Percentiles rank a stretch among this genome's conserved stretches.
phyloP scores from a whole-genome alignment of 2,888 invertebrate species.

The Eristalinus aeneus region DNA sequence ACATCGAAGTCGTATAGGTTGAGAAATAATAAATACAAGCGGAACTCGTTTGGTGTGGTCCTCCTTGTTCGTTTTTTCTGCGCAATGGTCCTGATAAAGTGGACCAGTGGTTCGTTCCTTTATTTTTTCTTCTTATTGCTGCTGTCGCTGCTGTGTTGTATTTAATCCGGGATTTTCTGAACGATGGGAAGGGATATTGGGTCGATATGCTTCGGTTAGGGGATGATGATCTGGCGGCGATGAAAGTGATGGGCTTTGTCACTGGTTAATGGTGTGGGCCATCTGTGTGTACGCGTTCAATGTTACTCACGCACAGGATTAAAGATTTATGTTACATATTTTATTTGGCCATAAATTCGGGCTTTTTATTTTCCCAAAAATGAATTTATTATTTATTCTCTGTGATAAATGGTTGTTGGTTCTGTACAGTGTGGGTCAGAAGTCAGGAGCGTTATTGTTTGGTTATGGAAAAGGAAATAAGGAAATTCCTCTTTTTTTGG shows the following conservation, averaged over 20 bases:
- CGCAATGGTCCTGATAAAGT: constrained; percentile 53
- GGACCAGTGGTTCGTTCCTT: constrained; percentile 29
- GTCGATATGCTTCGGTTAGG: constrained; percentile 61
- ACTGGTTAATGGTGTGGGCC: constrained; percentile 64
- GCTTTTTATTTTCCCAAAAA: constrained; percentile 70
- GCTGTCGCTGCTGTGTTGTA: not conserved
- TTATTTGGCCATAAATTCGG: constrained; percentile 71
- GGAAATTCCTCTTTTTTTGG: not conserved
- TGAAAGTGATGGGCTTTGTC: constrained; percentile 68
- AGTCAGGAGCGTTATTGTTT: not conserved
- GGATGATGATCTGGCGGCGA: constrained; percentile 63
- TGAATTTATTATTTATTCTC: constrained; percentile 72
- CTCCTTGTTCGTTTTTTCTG: not conserved
- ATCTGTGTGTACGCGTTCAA: constrained; percentile 60
- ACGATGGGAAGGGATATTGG: not conserved
- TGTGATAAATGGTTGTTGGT: constrained; percentile 52
- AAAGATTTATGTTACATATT: constrained; percentile 72
- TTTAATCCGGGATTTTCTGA: constrained; percentile 61
- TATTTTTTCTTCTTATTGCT: not conserved
- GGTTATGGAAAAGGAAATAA: not conserved
- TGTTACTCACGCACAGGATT: constrained; percentile 71
- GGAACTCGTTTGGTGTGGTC: not conserved
- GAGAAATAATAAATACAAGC: constrained; percentile 39
- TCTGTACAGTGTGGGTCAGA: constrained; percentile 28
- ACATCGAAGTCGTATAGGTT: constrained; percentile 5